Evolutionary conservation across 2,888 invertebrate species (phyloP), one percentile per base, ranked within the genome.

Genomic region (Hemicrepidius hirtus): DNA sequence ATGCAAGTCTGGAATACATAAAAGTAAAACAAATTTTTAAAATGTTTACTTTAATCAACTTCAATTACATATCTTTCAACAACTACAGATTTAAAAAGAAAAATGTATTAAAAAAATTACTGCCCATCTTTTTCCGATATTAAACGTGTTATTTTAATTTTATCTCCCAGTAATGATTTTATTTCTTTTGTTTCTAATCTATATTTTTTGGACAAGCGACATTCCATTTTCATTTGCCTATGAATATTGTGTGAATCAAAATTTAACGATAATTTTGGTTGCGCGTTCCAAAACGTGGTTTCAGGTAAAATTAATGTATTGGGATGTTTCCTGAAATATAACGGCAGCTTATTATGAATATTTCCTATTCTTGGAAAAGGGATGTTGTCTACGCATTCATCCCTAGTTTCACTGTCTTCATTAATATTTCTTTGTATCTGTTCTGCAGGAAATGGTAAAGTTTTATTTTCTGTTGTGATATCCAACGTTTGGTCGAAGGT

Each of bases 151-250:
- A 73, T 59, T 50, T 46, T 21, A 13, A 73, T 49, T 40, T 64
- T 35, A 28, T 65, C 41, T 49, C 59, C 59, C 21, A 13, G 28
- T 24, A 20, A 3, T n/a, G 60, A 67, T 21, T 18, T 35, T n/a
- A 71, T 20, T 44, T 71, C 62, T 60, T 67, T 67, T 9, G 65
- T 59, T 62, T 60, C 46, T 10, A 60, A 67, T 40, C 24, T 60
- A 44, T 59, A 71, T 28, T 62, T 66, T 50, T 67, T 71, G 7
- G 13, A 13, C 6, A 16, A 12, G 1, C 1, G 10, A 12, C 1
- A 6, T 6, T 6, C 3, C 35, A 18, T 1, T 13, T 24, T 35
- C n/a, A 16, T 12, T n/a, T 44, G 24, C 16, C 24, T 62, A 2
- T 12, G 7, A 35, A 9, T 7, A 6, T 1, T 9, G 9, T 32